These are phyloP conservation scores for Progne subis DNA, from an alignment of 2,113 vertebrate genomes.

Conservation along the genomic window DNA sequence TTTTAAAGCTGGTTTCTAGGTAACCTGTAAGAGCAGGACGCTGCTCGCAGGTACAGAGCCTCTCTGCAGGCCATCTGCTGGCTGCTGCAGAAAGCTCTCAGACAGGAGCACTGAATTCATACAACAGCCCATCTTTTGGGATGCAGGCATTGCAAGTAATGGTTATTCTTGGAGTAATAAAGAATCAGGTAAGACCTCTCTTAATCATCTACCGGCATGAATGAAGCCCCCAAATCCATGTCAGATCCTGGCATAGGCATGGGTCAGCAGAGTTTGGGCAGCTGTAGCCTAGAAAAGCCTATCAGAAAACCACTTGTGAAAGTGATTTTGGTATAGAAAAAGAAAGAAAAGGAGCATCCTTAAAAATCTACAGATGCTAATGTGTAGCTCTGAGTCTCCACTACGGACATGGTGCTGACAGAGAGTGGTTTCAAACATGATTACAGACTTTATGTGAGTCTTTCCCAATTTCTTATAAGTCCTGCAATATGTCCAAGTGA, in stretches of 20 bases:
- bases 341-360: background rate
- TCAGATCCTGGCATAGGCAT: background rate
- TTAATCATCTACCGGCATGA: background rate
- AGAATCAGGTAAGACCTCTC: background rate
- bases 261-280: background rate
- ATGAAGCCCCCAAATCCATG: background rate
- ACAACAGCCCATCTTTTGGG: background rate
- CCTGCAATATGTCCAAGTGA: background rate
- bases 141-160: background rate
- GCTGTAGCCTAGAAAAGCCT: background rate
- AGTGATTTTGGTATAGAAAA: background rate
- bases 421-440: background rate
- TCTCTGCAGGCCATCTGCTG: background rate
- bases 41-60: rapidly evolving
- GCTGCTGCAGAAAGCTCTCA: background rate
- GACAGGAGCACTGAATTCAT: background rate
- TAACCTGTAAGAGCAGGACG: background rate
- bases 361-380: background rate
- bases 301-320: background rate
- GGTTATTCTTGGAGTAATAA: background rate
- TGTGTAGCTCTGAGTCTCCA: background rate
- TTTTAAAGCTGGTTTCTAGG: background rate
- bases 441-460: background rate
- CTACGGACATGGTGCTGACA: background rate
- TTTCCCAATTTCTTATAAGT: background rate